Base-by-base conservation (phyloP, 2,113 vertebrate genomes). In the Zootoca vivipara region DNA sequence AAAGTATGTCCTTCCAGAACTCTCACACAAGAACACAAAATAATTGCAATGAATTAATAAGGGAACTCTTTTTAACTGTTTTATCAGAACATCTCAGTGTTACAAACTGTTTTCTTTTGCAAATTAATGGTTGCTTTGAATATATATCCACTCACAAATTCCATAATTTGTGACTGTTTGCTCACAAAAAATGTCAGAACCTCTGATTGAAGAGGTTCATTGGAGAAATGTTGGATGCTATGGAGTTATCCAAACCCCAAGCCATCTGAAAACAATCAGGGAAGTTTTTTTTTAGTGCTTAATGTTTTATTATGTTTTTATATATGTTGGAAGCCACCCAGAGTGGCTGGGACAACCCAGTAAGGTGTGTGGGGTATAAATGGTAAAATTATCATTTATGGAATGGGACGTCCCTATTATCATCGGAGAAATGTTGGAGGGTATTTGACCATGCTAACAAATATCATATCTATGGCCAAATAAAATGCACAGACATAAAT, bases 101-200 rank as follows among this genome's bases (percentile, higher is more conserved):
- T 69, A 35, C 28, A 52, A 22, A 24, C 46, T 78, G 30, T 78
- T 69, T 86, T 86, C 42, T 86, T 20, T 12, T 52, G 40, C 20
- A 46, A 62, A 79, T 86, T 69, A 86, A 86, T 35, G 82, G 40
- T n/a, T 83, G 65, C 64, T 38, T 83, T 83, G 64, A 42, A 83
- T 70, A 83, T 70, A 70, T 12, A n/a, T 3, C n/a, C 38, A 83
- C 3, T 26, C 15, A 69, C 64, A 83, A 83, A 70, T 83, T 65
- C 28, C 15, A 83, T 70, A 70, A 52, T 69, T n/a, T 72, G 28
- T 20, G 7, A 52, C 40, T 70, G 38, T 42, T 65, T 64, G 62
- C 62, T 72, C 81, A 83, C 67, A 83, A 72, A 15, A 83, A 70
- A 83, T 33, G 65, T 35, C 82, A 72, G 15, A 65, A 83, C 42